Conservation (phyloP, 2,888 invertebrate species). For the Caenorhabditis parvicauda region DNA sequence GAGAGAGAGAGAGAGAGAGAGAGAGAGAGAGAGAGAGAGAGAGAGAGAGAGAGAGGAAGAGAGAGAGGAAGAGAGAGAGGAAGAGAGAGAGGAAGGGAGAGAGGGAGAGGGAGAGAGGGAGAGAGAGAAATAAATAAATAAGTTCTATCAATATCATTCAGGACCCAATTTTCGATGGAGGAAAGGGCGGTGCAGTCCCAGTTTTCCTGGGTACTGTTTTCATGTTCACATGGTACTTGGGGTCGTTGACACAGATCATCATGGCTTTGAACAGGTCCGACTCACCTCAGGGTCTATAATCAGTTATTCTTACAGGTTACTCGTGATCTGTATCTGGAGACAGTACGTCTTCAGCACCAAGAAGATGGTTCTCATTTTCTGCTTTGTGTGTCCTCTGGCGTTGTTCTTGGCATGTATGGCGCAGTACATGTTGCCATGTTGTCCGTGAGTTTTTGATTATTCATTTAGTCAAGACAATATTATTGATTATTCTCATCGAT, state of each 20-base stretch:
- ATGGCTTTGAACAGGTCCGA: constrained; percentile 24
- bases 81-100: no score
- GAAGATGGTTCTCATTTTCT: constrained; percentile 12
- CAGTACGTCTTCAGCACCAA: constrained; percentile 13
- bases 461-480: no score
- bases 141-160: no score
- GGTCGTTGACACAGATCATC: constrained; percentile 23
- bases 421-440: constrained; percentile 34
- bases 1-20: no score
- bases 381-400: constrained; percentile 17
- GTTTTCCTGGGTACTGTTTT: constrained; percentile 22
- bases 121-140: no score
- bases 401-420: constrained; percentile 22
- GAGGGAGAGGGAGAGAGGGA: no score
- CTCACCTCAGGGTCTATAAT: neutral
- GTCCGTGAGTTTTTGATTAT: constrained; percentile 19
- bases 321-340: constrained; percentile 20
- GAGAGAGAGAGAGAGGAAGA: no score
- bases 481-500: no score
- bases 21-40: no score
- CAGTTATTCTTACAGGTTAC: constrained; percentile 11
- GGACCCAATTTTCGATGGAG: constrained; percentile 21
- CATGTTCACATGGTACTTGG: constrained; percentile 30
- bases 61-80: no score
- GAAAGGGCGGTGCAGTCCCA: neutral